Conservation (phyloP, 2,113 vertebrate species). For the Axis porcinus region DNA sequence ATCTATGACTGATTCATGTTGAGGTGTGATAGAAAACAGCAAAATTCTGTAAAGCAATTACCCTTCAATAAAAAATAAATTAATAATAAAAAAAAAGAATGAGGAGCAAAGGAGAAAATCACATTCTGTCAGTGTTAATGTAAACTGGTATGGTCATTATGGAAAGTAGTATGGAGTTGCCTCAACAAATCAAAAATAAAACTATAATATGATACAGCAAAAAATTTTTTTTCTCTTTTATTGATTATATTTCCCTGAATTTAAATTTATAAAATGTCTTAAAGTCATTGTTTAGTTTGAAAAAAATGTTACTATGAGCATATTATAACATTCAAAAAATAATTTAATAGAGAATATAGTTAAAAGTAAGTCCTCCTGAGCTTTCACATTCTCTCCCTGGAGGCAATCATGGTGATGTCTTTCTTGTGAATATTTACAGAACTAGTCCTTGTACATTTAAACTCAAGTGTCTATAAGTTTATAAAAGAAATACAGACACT, state of each 20-base stretch:
- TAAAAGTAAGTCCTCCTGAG: neutral
- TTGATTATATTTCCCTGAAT: neutral
- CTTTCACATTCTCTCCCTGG: neutral
- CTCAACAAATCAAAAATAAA: neutral
- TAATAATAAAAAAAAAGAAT: neutral
- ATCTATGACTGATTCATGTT: neutral
- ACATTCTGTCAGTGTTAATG: neutral
- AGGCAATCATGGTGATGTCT: neutral
- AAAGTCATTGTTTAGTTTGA: neutral
- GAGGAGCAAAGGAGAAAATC: neutral
- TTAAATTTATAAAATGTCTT: neutral
- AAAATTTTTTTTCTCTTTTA: neutral
- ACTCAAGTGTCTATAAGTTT: neutral
- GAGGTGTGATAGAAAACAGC: neutral
- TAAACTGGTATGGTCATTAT: neutral
- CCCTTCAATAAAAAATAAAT: neutral
- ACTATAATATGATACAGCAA: neutral
- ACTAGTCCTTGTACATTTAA: neutral
- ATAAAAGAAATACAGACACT: neutral
- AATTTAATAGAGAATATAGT: neutral
- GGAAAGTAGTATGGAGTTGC: neutral
- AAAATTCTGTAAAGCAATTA: neutral
- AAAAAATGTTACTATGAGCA: neutral
- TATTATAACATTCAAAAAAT: neutral
- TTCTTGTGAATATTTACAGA: neutral